A percentile compares a stretch with the other conserved stretches of the same genome.
These are phyloP conservation scores for Sebastes paucispinis DNA, from an alignment of 2,797 vertebrate genomes.

Conservation along the genomic window DNA sequence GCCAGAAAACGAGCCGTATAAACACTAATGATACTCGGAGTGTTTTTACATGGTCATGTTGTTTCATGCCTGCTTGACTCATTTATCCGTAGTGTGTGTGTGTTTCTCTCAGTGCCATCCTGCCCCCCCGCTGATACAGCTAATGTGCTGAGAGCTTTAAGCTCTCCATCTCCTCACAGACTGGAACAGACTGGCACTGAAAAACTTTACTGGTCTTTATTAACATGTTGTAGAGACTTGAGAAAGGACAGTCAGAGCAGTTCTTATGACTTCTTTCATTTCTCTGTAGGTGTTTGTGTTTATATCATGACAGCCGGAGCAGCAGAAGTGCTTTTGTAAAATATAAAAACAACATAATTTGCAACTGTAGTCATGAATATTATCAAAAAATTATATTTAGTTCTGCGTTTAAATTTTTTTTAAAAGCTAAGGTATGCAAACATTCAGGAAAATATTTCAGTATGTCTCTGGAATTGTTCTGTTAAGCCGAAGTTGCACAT, in stretches of 20 bases:
- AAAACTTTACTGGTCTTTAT: slow-evolving; percentile 37
- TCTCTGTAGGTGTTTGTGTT: slow-evolving; percentile 13
- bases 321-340: slow-evolving; percentile 26
- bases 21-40: slow-evolving; percentile 53
- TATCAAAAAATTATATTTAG: not conserved
- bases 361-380: slow-evolving; percentile 1
- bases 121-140: slow-evolving; percentile 62
- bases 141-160: slow-evolving; percentile 74
- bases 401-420: not conserved
- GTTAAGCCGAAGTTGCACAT: not conserved
- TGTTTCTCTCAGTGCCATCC: slow-evolving; percentile 58
- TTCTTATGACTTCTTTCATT: slow-evolving; percentile 14
- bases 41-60: slow-evolving; percentile 61
- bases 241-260: not conserved
- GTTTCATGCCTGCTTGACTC: slow-evolving; percentile 68
- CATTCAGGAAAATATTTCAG: not conserved
- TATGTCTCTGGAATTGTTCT: not conserved
- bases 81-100: slow-evolving; percentile 48
- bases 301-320: slow-evolving; percentile 8
- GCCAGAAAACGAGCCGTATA: slow-evolving; percentile 31
- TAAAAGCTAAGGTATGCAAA: not conserved
- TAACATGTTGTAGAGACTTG: slow-evolving; percentile 29
- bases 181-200: slow-evolving; percentile 46
- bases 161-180: slow-evolving; percentile 51
- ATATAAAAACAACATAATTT: not conserved